Evolutionary conservation across 2,113 vertebrate species (phyloP), one percentile per base, ranked within the genome.

Genomic region (Sigmodon hispidus): DNA sequence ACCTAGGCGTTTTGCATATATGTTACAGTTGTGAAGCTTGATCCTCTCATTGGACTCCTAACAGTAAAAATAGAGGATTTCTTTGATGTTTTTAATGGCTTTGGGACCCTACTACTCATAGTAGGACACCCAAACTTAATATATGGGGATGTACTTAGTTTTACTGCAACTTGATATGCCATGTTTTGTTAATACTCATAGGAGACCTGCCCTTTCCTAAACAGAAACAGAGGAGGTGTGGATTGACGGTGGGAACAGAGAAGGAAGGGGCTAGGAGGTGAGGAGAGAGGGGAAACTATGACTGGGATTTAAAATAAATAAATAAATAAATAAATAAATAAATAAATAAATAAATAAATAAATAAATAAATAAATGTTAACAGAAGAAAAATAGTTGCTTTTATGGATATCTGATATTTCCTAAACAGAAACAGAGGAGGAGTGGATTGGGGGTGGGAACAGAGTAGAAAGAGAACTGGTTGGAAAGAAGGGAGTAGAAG

Each of bases 261-360:
- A 3, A 16, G 17, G 19, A 17, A n/a, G 19, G 36, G 3, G 4
- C 36, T 70, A 3, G 2, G 36, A 17, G 36, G 17, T 17, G 4
- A 70, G 16, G 36, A 70, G 69, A 7, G 17, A 70, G 3, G 17
- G 36, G 36, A 70, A 70, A 70, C 69, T 70, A 36, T n/a, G 13
- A 17, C 36, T 21, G 16, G 16, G 36, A 70, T 70, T 8, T n/a
- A 70, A 70, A 70, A 70, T n/a, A 70, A 69, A 36, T 67, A 67
- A 69, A 36, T 70, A 70, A n/a, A 70, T n/a, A n/a, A n/a, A n/a
- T n/a, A n/a, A n/a, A n/a, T n/a, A n/a, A n/a, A n/a, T n/a, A n/a
- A n/a, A n/a, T n/a, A n/a, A n/a, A n/a, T n/a, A n/a, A n/a, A n/a
- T n/a, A n/a, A n/a, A n/a, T n/a, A n/a, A n/a, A n/a, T n/a, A n/a